Conservation (phyloP, 2,113 vertebrate genomes). For the Saccopteryx bilineata region DNA sequence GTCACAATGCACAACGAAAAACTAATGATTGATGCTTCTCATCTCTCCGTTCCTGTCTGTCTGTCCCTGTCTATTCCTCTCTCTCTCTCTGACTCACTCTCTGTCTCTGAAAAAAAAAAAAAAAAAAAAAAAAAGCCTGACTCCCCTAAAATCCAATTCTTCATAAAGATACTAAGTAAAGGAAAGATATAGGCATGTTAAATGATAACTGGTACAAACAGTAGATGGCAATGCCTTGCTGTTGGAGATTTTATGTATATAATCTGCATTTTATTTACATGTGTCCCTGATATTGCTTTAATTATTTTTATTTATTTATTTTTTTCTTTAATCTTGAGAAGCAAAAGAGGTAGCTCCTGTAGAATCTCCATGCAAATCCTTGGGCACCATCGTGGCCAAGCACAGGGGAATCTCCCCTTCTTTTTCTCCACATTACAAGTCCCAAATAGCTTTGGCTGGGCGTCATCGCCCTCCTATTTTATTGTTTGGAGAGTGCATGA, state of each 20-base stretch:
- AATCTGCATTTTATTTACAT: not conserved
- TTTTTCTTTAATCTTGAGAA: not conserved
- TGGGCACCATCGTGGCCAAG: not conserved
- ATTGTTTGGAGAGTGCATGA: not conserved
- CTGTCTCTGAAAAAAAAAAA: not conserved
- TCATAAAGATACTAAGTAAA: not conserved
- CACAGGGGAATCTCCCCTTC: too few species aligned
- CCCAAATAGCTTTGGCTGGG: not conserved
- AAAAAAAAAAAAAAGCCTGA: not conserved
- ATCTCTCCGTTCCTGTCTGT: too few species aligned
- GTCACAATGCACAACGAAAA: too few species aligned
- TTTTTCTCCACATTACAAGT: not conserved
- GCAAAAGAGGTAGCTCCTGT: not conserved
- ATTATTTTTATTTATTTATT: too few species aligned
- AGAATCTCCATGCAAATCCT: not conserved
- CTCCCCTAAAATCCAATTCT: not conserved
- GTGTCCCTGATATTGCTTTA: not conserved
- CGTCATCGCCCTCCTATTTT: not conserved
- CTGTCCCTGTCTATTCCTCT: not conserved
- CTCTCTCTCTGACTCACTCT: not conserved
- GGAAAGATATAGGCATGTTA: not conserved
- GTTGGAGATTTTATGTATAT: conserved; percentile 15
- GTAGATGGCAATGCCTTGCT: not conserved
- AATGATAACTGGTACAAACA: not conserved
- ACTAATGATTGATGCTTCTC: too few species aligned